Evolutionary conservation across 2,888 invertebrate genomes (phyloP).

Genomic region (Dynastes hyllus): DNA sequence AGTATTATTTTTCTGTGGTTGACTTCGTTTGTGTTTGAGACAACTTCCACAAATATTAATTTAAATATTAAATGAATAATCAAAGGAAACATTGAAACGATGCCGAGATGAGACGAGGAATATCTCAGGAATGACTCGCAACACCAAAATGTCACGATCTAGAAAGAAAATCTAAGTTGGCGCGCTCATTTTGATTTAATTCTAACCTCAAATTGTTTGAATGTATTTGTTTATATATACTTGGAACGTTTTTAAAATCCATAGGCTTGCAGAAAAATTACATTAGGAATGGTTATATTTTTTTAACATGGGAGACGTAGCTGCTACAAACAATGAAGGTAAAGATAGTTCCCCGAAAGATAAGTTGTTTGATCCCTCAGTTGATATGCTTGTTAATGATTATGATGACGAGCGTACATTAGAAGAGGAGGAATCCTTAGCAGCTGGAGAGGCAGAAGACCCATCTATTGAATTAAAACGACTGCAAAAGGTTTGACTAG

Average conservation of each 20-base stretch:
- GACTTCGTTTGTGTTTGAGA: constrained; percentile 30
- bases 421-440: constrained; percentile 97
- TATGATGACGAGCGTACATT: constrained; percentile 97
- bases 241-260: constrained; percentile 1
- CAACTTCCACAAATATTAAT: constrained; percentile 4
- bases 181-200: constrained; percentile 45
- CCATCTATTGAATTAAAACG: constrained; percentile 91
- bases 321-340: constrained; percentile 66
- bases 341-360: constrained; percentile 69
- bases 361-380: constrained; percentile 90
- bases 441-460: constrained; percentile 88
- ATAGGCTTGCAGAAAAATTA: neutral
- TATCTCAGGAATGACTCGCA: neutral
- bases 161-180: constrained; percentile 37
- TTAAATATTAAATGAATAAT: constrained; percentile 34
- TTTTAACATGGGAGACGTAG: constrained; percentile 68
- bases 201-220: constrained; percentile 58
- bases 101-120: constrained; percentile 1
- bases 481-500: constrained; percentile 80
- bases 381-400: constrained; percentile 98
- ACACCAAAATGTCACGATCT: constrained; percentile 23
- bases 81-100: constrained; percentile 2
- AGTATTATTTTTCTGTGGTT: constrained; percentile 35
- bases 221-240: constrained; percentile 55
- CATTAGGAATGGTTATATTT: constrained; percentile 55